These are phyloP conservation scores for Setipinna tenuifilis DNA, from an alignment of 2,797 vertebrate genomes.

Conservation along the genomic window DNA sequence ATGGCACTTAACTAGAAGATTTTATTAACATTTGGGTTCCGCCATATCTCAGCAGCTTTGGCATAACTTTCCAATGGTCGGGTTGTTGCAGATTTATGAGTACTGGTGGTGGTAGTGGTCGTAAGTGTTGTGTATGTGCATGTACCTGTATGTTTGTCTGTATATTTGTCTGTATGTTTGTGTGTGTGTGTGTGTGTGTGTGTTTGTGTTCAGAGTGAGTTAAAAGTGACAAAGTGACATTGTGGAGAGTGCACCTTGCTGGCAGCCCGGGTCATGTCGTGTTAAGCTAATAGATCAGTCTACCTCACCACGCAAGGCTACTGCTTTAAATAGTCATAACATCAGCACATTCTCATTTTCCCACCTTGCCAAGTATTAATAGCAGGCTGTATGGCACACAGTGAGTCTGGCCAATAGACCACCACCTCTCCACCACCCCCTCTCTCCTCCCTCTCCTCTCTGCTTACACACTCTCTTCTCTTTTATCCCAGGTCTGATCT, in stretches of 20 bases:
- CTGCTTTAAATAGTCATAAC: constrained; percentile 41
- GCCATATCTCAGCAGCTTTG: neutral
- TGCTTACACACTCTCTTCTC: constrained; percentile 33
- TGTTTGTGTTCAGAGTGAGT: constrained; percentile 35
- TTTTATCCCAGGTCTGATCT: neutral
- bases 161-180: neutral
- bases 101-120: neutral
- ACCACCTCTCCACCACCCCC: constrained; percentile 2
- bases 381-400: constrained; percentile 22
- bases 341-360: constrained; percentile 36
- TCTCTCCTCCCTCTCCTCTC: constrained; percentile 27
- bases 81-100: neutral
- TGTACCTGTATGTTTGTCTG: neutral
- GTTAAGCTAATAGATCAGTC: constrained; percentile 44
- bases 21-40: too few species aligned
- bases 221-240: constrained; percentile 56
- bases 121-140: neutral
- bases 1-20: neutral
- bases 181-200: constrained; percentile 17
- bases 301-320: constrained; percentile 30
- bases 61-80: neutral
- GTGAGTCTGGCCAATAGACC: neutral
- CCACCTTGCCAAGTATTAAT: constrained; percentile 25
- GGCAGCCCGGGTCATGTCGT: constrained; percentile 34
- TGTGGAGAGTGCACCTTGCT: constrained; percentile 43